These are phyloP conservation scores for Prosapia bicincta DNA, from an alignment of 2,888 invertebrate species.

Conservation along the genomic window DNA sequence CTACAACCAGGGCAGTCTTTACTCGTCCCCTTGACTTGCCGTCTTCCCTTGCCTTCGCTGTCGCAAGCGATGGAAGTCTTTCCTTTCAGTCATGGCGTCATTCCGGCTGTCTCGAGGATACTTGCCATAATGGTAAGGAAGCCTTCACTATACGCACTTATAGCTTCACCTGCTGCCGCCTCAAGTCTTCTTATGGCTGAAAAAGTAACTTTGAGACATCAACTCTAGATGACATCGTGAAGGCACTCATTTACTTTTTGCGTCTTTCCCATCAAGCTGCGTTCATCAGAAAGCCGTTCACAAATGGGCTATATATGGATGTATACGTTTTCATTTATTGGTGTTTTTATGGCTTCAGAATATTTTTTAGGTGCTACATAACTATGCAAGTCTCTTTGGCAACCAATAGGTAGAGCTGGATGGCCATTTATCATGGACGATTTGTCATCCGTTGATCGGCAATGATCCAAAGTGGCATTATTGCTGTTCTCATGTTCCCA, in stretches of 20 bases:
- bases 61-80: not conserved
- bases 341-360: conserved; percentile 4
- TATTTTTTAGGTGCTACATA: conserved; percentile 6
- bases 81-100: not conserved
- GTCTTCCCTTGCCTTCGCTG: not conserved
- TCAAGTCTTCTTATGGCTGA: not conserved
- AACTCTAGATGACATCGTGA: conserved; percentile 10
- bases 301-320: conserved; percentile 4
- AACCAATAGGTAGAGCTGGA: not conserved
- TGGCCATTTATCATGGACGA: not conserved
- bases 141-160: not conserved
- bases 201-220: not conserved
- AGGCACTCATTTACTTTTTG: conserved; percentile 8
- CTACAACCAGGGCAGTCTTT: not conserved
- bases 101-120: not conserved
- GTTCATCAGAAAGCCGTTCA: not conserved
- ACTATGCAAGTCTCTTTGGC: not conserved
- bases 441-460: not conserved
- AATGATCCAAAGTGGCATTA: not conserved
- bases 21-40: not conserved
- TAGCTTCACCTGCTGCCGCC: not conserved
- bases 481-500: conserved; percentile 2
- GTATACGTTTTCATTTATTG: conserved; percentile 3
- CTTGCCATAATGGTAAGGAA: not conserved
- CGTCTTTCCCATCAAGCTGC: not conserved